Evolutionary conservation across 2,888 invertebrate genomes (phyloP), one percentile per base, ranked within the genome.

Genomic region (Macaria notata): DNA sequence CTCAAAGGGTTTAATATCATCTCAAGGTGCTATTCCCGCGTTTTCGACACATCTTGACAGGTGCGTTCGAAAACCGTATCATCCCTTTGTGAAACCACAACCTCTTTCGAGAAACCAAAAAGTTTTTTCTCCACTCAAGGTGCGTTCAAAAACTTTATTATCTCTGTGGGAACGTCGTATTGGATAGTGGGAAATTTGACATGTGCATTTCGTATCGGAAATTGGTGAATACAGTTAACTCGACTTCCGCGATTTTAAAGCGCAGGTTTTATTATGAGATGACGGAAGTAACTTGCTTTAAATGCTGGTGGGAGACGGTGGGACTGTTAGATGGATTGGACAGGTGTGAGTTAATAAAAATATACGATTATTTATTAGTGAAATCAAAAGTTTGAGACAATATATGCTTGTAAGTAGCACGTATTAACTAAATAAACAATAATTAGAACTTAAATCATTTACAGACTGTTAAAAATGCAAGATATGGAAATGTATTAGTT

Each of bases 51-150:
- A 50, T 53, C 39, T 33, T 8, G 33, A 54, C 54, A 59, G 59
- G 52, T 59, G 59, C 49, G 58, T 55, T 60, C 54, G 41, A 42
- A 57, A 54, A 54, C 53, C 9, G 29, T 19, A 45, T 48, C 9
- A 38, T 19, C 3, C 6, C 31, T 31, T 9, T 4, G 6, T 30
- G 9, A 42, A 41, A 9, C n/a, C 38, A 43, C 3, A 31, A 36
- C 6, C 41, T 29, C n/a, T 66, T 79, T 77, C 79, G 79, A 78
- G 19, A 19, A 19, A 80, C 78, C 8, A n/a, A 41, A 41, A 4
- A 6, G 4, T 36, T 36, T 36, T 36, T 7, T 82, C 77, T 74
- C 63, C 62, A 71, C 73, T 78, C 82, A 85, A 85, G 87, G 86
- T 86, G 84, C 69, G 64, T 68, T 61, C 55, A 55, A 49, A 63